Conservation (phyloP, 2,888 invertebrate genomes). For the Frankliniella intonsa region DNA sequence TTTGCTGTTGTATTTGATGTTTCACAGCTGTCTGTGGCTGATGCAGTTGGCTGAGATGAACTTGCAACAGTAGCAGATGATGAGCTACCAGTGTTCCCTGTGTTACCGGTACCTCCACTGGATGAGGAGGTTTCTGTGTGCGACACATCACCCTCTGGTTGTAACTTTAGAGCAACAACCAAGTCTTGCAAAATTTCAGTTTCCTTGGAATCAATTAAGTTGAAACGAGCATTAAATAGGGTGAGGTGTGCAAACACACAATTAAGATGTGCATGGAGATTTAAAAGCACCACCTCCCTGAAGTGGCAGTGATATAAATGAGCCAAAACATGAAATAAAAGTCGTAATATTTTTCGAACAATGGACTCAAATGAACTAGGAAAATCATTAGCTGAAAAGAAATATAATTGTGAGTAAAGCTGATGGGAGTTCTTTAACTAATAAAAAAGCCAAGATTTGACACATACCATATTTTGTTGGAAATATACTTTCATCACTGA, state of each 20-base stretch:
- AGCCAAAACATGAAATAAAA: conserved; percentile 96
- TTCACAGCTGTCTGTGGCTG: not conserved
- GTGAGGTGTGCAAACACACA: conserved; percentile 96
- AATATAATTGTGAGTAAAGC: conserved; percentile 36
- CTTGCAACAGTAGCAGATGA: not conserved
- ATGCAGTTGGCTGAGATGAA: not conserved
- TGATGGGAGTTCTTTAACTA: conserved; percentile 32
- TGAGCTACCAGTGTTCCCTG: not conserved
- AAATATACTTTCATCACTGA: conserved; percentile 94
- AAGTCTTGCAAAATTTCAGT: conserved; percentile 90
- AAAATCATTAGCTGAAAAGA: conserved; percentile 78
- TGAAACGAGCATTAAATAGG: conserved; percentile 76
- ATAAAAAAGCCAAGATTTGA: not conserved
- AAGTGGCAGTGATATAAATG: conserved; percentile 98
- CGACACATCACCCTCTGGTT: conserved; percentile 2
- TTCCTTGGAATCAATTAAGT: conserved; percentile 91
- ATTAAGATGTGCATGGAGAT: conserved; percentile 94
- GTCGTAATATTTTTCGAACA: conserved; percentile 92
- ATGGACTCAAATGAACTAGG: conserved; percentile 89
- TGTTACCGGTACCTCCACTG: not conserved
- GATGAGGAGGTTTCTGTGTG: not conserved
- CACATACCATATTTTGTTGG: conserved; percentile 95
- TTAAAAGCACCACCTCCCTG: conserved; percentile 87
- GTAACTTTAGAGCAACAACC: conserved; percentile 66
- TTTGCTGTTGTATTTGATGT: not conserved